A percentile compares a stretch with the other conserved stretches of the same genome.
Conservation (phyloP, 2,888 invertebrate genomes). For the Melolontha melolontha region DNA sequence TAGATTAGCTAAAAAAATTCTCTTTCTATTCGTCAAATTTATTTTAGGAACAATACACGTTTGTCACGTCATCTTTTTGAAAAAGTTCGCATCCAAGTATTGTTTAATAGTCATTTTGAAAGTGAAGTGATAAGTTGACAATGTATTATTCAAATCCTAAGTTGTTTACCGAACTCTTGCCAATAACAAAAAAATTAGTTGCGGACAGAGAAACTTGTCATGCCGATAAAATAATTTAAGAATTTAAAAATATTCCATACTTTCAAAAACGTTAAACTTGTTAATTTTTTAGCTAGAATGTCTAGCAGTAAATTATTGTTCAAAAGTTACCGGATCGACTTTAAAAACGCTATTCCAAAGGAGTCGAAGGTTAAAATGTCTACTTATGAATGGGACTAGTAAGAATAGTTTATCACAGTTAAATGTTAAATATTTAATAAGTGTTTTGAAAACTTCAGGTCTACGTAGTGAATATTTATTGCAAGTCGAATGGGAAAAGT, state of each 20-base stretch:
- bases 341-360: slow-evolving; percentile 94
- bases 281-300: slow-evolving; percentile 83
- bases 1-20: background rate
- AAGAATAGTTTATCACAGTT: slow-evolving; percentile 53
- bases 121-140: too few relatives aligned
- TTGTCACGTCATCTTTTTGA: too few relatives aligned
- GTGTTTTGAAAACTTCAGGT: slow-evolving; percentile 71
- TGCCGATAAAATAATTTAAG: too few relatives aligned
- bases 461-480: slow-evolving; percentile 92
- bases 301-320: slow-evolving; percentile 96
- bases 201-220: too few relatives aligned
- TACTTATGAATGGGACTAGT: slow-evolving; percentile 98
- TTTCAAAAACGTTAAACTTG: background rate
- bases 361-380: slow-evolving; percentile 89
- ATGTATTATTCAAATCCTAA: too few relatives aligned
- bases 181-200: too few relatives aligned
- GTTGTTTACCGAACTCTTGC: too few relatives aligned
- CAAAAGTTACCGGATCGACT: slow-evolving; percentile 96
- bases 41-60: too few relatives aligned
- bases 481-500: slow-evolving; percentile 98
- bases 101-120: too few relatives aligned
- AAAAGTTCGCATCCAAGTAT: too few relatives aligned
- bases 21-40: too few relatives aligned
- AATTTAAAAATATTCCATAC: too few relatives aligned
- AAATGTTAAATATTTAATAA: slow-evolving; percentile 14